phyloP scores from a whole-genome alignment of 35 echinoderm and acorn worm genomes.

The Apostichopus parvimensis region DNA sequence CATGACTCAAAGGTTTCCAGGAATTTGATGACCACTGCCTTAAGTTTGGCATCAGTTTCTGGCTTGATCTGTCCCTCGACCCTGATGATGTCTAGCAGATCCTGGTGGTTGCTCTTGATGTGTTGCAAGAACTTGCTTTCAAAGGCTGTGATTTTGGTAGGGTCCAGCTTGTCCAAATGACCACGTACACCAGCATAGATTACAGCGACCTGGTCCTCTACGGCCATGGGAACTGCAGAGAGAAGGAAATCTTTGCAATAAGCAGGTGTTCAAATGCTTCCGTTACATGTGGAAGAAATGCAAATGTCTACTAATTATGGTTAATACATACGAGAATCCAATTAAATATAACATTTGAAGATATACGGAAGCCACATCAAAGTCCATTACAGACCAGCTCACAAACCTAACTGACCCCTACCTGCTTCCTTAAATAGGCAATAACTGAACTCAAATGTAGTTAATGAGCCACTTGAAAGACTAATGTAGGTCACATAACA shows the following conservation, averaged over 20 bases:
- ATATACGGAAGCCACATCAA: not conserved
- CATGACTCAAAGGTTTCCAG: conserved; percentile 87
- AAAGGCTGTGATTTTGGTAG: conserved; percentile 84
- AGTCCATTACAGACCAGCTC: not conserved
- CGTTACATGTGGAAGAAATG: no score
- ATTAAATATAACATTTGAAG: no score
- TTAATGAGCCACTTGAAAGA: no score
- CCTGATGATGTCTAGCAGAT: conserved; percentile 72
- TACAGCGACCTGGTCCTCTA: conserved; percentile 97
- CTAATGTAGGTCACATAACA: no score
- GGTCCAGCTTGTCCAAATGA: conserved; percentile 94
- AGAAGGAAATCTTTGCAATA: not conserved
- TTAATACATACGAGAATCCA: no score
- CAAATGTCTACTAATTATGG: no score
- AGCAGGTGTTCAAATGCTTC: no score
- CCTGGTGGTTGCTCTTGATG: conserved; percentile 87
- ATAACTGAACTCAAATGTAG: no score
- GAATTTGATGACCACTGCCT: conserved; percentile 87
- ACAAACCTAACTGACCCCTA: no score
- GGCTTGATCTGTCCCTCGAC: conserved; percentile 66
- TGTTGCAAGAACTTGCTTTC: conserved; percentile 85
- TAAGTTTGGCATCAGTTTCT: conserved; percentile 82
- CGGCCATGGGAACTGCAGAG: conserved; percentile 84
- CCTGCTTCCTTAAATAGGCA: no score
- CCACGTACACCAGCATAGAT: conserved; percentile 97